Conservation (phyloP, 2,888 invertebrate species). For the Linnaemya tessellans region DNA sequence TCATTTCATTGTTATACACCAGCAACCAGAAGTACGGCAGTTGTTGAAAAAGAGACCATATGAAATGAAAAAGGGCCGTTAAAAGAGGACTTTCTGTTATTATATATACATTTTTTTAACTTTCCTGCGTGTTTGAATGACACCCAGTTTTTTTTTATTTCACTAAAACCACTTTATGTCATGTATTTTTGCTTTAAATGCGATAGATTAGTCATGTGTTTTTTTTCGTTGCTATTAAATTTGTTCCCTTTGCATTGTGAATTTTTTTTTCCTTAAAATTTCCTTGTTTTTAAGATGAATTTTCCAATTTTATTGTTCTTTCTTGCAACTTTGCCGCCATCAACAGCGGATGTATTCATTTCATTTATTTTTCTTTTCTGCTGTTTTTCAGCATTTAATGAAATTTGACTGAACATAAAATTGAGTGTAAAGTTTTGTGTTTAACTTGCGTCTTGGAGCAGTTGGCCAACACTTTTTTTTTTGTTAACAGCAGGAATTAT, state of each 20-base stretch:
- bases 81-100: background rate
- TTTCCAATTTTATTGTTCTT: conserved; percentile 34
- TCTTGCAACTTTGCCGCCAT: conserved; percentile 36
- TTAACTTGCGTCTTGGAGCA: conserved; percentile 48
- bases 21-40: background rate
- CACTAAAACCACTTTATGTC: conserved; percentile 64
- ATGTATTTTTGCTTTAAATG: conserved; percentile 50
- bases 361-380: conserved; percentile 8
- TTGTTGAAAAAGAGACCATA: background rate
- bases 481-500: conserved; percentile 41
- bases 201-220: conserved; percentile 55
- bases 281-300: conserved; percentile 7
- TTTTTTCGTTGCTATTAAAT: conserved; percentile 12
- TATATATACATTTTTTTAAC: background rate
- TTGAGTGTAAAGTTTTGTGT: conserved; percentile 33
- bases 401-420: conserved; percentile 6
- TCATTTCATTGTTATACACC: conserved; percentile 27
- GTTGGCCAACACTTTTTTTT: conserved; percentile 51
- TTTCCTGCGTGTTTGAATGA: conserved; percentile 12
- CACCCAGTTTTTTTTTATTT: conserved; percentile 55
- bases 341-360: conserved; percentile 37
- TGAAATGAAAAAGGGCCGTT: background rate
- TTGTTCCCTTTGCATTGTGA: conserved; percentile 25
- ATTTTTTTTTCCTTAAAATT: background rate
- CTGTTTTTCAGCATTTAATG: conserved; percentile 12